Evolutionary conservation across 2,113 vertebrate species (phyloP).

Genomic region (Brevimyrus niger): DNA sequence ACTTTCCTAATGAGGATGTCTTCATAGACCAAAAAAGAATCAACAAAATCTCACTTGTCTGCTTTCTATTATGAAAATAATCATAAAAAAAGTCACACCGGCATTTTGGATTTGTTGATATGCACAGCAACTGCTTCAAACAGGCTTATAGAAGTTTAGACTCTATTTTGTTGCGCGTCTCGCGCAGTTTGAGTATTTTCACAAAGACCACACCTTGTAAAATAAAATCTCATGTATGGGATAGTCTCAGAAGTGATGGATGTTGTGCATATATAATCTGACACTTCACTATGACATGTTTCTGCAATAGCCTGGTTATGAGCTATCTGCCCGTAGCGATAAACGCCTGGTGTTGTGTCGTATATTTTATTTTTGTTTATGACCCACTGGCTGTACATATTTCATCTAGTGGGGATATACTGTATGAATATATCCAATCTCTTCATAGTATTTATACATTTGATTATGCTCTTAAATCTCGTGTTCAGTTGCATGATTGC

Average conservation of each 20-base stretch:
- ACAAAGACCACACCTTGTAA: background rate
- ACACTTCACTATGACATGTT: background rate
- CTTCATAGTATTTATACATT: background rate
- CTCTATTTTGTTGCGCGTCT: background rate
- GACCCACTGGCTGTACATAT: background rate
- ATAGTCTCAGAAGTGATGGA: background rate
- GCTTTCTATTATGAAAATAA: constrained; percentile 40
- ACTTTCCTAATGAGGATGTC: constrained; percentile 31
- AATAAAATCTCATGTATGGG: background rate
- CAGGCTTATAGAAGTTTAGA: background rate
- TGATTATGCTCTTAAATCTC: background rate
- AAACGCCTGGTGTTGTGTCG: background rate
- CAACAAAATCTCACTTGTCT: constrained; percentile 37
- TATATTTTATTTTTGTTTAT: background rate
- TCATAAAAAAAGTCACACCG: constrained; percentile 28
- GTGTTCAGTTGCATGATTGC: background rate
- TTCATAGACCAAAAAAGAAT: constrained; percentile 18
- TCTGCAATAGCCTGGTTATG: background rate
- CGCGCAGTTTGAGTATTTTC: background rate
- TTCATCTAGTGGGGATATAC: background rate
- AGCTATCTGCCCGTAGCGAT: background rate
- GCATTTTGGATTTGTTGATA: background rate
- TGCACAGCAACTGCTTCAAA: background rate
- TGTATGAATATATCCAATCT: background rate
- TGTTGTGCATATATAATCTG: background rate